These are phyloP conservation scores for Saccopteryx leptura DNA, from an alignment of 2,113 vertebrate species.

Conservation along the genomic window DNA sequence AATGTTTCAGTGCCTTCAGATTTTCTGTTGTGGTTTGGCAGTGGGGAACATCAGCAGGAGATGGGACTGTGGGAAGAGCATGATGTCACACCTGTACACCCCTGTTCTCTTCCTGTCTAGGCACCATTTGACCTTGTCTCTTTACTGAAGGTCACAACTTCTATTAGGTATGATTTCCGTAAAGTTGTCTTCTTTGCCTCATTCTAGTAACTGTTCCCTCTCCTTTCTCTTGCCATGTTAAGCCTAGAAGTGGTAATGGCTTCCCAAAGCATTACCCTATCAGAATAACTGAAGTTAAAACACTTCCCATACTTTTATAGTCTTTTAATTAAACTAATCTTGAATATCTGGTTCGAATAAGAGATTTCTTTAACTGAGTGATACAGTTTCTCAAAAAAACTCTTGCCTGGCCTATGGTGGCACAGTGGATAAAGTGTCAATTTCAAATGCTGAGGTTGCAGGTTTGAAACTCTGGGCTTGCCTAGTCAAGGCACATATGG, in stretches of 20 bases:
- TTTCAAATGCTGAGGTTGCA: too few species aligned
- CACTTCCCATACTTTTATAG: neutral
- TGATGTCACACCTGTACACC: neutral
- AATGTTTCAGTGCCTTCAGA: neutral
- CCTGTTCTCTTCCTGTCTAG: neutral
- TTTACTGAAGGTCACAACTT: neutral
- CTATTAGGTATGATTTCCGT: neutral
- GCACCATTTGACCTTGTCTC: neutral
- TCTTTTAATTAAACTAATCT: neutral
- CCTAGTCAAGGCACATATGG: too few species aligned
- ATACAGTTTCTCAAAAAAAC: neutral
- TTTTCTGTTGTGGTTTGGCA: accelerated
- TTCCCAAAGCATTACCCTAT: neutral
- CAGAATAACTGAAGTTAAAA: neutral
- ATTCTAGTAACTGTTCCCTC: neutral
- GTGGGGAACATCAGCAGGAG: neutral
- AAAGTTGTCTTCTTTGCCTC: neutral
- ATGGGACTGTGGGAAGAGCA: too few species aligned
- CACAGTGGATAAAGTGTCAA: too few species aligned
- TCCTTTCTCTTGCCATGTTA: neutral
- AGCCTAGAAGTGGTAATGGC: neutral
- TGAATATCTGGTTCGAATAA: neutral
- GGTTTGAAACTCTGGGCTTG: too few species aligned
- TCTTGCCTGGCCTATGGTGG: too few species aligned
- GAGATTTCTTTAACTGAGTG: neutral